phyloP scores from a whole-genome alignment of 2,888 invertebrate species.

The Dorcus parallelipipedus region DNA sequence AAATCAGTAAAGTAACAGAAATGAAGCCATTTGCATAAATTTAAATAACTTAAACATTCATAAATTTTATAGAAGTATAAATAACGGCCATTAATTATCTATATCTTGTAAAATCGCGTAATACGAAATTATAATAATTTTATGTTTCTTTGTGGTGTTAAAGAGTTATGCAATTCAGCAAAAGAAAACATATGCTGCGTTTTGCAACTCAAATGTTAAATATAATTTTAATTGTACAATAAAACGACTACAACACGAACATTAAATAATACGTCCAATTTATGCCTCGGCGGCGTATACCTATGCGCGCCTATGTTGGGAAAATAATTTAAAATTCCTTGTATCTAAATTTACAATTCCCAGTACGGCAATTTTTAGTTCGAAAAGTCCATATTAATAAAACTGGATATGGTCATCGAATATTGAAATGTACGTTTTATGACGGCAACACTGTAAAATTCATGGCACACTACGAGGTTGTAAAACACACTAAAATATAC shows the following conservation, averaged over 20 bases:
- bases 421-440: constrained; percentile 37
- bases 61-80: not conserved
- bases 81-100: no score
- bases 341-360: constrained; percentile 27
- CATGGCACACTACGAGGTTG: constrained; percentile 18
- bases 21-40: not conserved
- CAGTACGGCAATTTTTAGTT: constrained; percentile 24
- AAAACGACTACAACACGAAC: not conserved
- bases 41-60: constrained; percentile 1
- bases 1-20: not conserved
- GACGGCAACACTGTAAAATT: constrained; percentile 39
- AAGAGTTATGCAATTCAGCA: no score
- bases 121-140: not conserved
- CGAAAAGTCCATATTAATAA: constrained; percentile 30
- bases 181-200: not conserved
- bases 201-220: constrained; percentile 1
- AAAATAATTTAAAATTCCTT: constrained; percentile 22
- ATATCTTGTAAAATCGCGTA: not conserved
- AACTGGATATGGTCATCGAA: constrained; percentile 33
- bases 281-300: constrained; percentile 6
- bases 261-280: not conserved
- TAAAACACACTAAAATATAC: constrained; percentile 4
- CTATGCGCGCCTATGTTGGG: not conserved
- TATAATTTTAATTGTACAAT: constrained; percentile 1
- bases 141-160: not conserved